Percentiles rank a stretch among this genome's conserved stretches.
phyloP scores from a whole-genome alignment of 1,140 invertebrate species.

The Drosophila tani region DNA sequence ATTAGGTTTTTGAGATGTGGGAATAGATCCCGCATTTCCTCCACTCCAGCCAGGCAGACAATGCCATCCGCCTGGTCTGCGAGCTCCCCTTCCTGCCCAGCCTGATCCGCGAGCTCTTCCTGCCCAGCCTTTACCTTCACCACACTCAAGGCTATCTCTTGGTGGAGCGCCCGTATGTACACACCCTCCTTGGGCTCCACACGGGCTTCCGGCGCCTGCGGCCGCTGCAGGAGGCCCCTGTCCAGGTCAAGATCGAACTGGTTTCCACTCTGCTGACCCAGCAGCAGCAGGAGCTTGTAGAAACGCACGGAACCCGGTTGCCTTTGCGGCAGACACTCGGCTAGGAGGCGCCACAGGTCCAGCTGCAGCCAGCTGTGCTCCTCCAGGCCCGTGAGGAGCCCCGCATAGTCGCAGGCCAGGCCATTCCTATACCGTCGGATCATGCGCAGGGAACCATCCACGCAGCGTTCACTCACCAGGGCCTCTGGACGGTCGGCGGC shows the following conservation, averaged over 20 bases:
- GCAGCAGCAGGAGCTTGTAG: conserved; percentile 89
- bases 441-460: conserved; percentile 51
- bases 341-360: conserved; percentile 61
- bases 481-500: conserved; percentile 8
- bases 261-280: conserved; percentile 86
- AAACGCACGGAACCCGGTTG: conserved; percentile 79
- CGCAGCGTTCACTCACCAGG: conserved; percentile 16
- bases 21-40: not conserved
- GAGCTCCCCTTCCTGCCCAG: not conserved
- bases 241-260: conserved; percentile 64
- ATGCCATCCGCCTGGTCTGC: conserved; percentile 60
- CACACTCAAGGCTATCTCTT: conserved; percentile 75
- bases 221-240: conserved; percentile 51
- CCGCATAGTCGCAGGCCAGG: conserved; percentile 58
- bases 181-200: not conserved
- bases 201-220: not conserved
- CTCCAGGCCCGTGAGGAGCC: conserved; percentile 54
- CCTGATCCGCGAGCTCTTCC: too few species aligned
- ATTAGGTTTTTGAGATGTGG: conserved; percentile 20
- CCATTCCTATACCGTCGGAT: conserved; percentile 76
- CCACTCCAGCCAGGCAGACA: conserved; percentile 51
- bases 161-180: conserved; percentile 58
- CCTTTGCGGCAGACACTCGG: conserved; percentile 12
- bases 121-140: conserved; percentile 53
- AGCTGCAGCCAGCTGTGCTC: conserved; percentile 58